Conservation (phyloP, 2,888 invertebrate genomes). For the Eustalomyia histrio region DNA sequence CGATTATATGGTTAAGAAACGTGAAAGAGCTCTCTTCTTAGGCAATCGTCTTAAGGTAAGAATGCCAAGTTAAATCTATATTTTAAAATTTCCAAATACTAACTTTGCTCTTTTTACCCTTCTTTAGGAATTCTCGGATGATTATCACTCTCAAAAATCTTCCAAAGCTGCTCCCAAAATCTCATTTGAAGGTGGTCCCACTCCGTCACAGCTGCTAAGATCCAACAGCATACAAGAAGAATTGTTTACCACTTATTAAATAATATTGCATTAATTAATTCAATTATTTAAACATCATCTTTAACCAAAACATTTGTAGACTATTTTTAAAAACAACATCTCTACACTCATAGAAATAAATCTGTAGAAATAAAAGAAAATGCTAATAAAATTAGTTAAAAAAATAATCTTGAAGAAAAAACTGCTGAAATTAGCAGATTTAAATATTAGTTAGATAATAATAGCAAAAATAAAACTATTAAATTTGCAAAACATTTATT, state of each 20-base stretch:
- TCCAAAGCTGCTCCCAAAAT: constrained; percentile 81
- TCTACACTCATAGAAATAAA: too few relatives aligned
- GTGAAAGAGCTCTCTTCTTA: constrained; percentile 92
- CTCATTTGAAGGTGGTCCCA: constrained; percentile 81
- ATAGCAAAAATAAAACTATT: too few relatives aligned
- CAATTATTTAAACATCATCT: constrained; percentile 13
- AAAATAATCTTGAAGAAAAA: too few relatives aligned
- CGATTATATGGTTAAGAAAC: constrained; percentile 95
- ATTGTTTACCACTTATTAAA: constrained; percentile 82
- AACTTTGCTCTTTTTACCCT: not conserved
- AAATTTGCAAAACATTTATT: too few relatives aligned
- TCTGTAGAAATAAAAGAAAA: too few relatives aligned
- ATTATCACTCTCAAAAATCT: constrained; percentile 87
- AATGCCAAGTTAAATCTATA: not conserved
- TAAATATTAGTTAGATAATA: too few relatives aligned
- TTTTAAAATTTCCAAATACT: not conserved
- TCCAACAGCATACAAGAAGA: constrained; percentile 93
- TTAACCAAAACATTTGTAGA: constrained; percentile 17
- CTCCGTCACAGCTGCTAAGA: constrained; percentile 83
- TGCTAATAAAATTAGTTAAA: too few relatives aligned
- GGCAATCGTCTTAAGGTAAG: constrained; percentile 89
- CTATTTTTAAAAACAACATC: constrained; percentile 1
- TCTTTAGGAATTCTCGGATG: constrained; percentile 86
- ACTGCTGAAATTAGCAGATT: too few relatives aligned
- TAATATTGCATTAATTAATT: constrained; percentile 44